phyloP scores from a whole-genome alignment of 2,797 vertebrate genomes.

The Petrocephalus sullivani region DNA sequence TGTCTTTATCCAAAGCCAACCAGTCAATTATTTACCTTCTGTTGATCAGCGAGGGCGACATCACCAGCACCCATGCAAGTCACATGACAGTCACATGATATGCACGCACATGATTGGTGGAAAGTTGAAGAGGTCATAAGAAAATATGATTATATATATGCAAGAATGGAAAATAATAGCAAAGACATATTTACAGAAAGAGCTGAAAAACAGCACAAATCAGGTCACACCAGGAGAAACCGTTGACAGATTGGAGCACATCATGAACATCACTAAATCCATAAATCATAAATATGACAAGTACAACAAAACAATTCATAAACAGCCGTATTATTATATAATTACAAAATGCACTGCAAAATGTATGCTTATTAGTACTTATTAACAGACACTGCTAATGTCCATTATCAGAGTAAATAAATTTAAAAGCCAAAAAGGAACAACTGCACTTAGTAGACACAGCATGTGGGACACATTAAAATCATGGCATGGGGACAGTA shows the following conservation, averaged over 20 bases:
- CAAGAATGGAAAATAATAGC: slow-evolving; percentile 67
- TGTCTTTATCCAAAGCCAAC: slow-evolving; percentile 57
- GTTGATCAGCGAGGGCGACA: slow-evolving; percentile 79
- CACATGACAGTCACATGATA: slow-evolving; percentile 93
- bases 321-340: slow-evolving; percentile 12
- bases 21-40: slow-evolving; percentile 83
- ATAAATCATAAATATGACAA: neutral
- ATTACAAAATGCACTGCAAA: slow-evolving; percentile 11
- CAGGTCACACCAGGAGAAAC: neutral
- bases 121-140: slow-evolving; percentile 84
- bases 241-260: neutral
- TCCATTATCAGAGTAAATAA: neutral
- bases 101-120: slow-evolving; percentile 86
- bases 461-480: neutral
- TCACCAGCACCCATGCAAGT: slow-evolving; percentile 89
- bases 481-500: neutral
- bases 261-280: neutral
- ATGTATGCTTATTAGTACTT: neutral
- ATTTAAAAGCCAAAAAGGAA: slow-evolving; percentile 29
- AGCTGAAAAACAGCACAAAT: neutral
- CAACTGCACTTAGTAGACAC: slow-evolving; percentile 18
- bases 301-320: slow-evolving; percentile 24
- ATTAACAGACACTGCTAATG: neutral
- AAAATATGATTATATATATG: slow-evolving; percentile 76
- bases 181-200: slow-evolving; percentile 3